Conservation (phyloP, 2,113 vertebrate genomes). For the Sceloporus undulatus region DNA sequence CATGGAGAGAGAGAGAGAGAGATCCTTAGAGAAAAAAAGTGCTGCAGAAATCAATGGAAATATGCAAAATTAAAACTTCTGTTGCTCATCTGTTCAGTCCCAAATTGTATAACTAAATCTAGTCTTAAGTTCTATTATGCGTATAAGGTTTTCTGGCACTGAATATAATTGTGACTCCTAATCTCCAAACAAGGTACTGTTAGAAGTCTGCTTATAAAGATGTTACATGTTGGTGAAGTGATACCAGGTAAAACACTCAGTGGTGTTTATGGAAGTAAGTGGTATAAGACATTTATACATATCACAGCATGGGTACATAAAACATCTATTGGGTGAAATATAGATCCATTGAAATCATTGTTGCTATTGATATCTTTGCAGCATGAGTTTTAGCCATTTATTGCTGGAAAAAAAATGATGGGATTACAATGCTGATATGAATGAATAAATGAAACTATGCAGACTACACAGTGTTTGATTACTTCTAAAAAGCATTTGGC, state of each 20-base stretch:
- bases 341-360: background rate
- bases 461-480: background rate
- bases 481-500: background rate
- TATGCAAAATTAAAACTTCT: slow-evolving; percentile 50
- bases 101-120: slow-evolving; percentile 44
- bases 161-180: slow-evolving; percentile 28
- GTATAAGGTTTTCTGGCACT: slow-evolving; percentile 51
- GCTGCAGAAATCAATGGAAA: slow-evolving; percentile 24
- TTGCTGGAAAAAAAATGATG: background rate
- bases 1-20: background rate
- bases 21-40: slow-evolving; percentile 49
- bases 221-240: background rate
- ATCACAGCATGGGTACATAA: background rate
- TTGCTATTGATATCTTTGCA: background rate
- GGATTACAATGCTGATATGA: background rate
- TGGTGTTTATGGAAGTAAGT: slow-evolving; percentile 50
- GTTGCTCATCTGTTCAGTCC: background rate
- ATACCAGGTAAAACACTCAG: slow-evolving; percentile 8
- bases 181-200: slow-evolving; percentile 16
- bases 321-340: no score
- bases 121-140: slow-evolving; percentile 49
- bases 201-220: background rate
- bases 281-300: slow-evolving; percentile 28
- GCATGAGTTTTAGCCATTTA: background rate
- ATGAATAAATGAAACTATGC: background rate